Evolutionary conservation across 2,888 invertebrate species (phyloP), one percentile per base, ranked within the genome.

Genomic region (Melieria picta): DNA sequence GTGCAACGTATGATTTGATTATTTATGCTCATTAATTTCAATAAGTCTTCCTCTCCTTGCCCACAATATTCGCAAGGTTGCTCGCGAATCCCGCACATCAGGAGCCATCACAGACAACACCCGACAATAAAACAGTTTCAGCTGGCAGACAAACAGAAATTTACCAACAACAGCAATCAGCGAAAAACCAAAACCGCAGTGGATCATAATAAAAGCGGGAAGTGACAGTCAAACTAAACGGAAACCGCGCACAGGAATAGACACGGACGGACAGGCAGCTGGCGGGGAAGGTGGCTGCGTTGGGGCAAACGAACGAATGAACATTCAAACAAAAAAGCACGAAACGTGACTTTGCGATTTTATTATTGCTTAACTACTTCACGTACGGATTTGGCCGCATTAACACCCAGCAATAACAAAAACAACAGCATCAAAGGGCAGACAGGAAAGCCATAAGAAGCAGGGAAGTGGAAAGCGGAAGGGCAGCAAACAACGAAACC

Each of bases 261-360:
- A 56, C 64, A 63, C 5, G 47, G 10, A 63, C 11, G 48, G 46
- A 63, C 4, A 63, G n/a, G 30, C 13, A 30, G 58, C 58, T 58
- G 30, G 30, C 30, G 30, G 30, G 30, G 3, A 30, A 30, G 30
- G 30, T 30, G 1, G 30, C 30, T 2, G 30, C 30, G 30, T 11
- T 7, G 9, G 50, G 50, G 50, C 50, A 50, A 11, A 50, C 50
- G 50, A 11, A 50, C 50, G 52, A 55, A 58, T 56, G 65, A 69
- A 62, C 70, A 70, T 69, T 68, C 68, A 65, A 79, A 74, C 73
- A 42, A 76, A 75, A 75, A 77, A 77, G 78, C 65, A 71, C 72
- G 78, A 77, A 30, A 84, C 83, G 83, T 83, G 83, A 83, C 84
- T 83, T 79, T 79, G 76, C 77, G 81, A 81, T 83, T 83, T 84